Percentiles rank a stretch among this genome's conserved stretches.
phyloP scores from a whole-genome alignment of 2,797 vertebrate species.

The Acanthiza pusilla region DNA sequence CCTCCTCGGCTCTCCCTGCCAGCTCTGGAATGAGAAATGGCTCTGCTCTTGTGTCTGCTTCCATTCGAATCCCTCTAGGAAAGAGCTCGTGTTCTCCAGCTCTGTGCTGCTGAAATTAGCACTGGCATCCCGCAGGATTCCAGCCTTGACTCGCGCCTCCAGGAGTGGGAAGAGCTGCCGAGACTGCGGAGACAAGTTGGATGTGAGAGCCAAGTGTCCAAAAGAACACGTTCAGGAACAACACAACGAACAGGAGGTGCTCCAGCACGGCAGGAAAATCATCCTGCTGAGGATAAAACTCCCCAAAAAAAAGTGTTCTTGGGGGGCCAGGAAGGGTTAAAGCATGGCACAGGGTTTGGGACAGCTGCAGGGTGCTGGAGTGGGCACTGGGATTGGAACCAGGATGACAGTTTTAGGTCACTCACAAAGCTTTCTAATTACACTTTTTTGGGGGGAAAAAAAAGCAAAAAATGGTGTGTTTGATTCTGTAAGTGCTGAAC shows the following conservation, averaged over 20 bases:
- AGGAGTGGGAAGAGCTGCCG: neutral
- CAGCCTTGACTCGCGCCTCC: neutral
- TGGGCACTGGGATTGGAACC: neutral
- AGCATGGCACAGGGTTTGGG: neutral
- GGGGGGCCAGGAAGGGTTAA: neutral
- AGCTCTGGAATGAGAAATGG: slow-evolving; percentile 30
- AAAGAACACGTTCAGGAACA: neutral
- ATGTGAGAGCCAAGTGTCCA: neutral
- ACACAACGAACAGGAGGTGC: neutral
- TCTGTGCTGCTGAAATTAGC: slow-evolving; percentile 58
- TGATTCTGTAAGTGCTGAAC: slow-evolving; percentile 64
- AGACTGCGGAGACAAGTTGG: neutral
- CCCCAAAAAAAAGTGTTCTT: neutral
- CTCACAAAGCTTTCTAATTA: slow-evolving; percentile 32
- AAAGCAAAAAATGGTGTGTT: neutral
- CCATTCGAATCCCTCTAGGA: slow-evolving; percentile 51
- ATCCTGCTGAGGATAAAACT: neutral
- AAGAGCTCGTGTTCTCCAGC: slow-evolving; percentile 16
- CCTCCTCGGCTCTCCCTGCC: slow-evolving; percentile 31
- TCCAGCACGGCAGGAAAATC: neutral
- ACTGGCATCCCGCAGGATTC: neutral
- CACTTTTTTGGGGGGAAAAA: neutral
- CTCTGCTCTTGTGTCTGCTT: slow-evolving; percentile 36
- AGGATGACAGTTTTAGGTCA: slow-evolving; percentile 17
- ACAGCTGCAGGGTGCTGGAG: neutral